A percentile compares a stretch with the other conserved stretches of the same genome.
Evolutionary conservation across 2,797 vertebrate species (phyloP).

Genomic region (Apodemus agrarius): DNA sequence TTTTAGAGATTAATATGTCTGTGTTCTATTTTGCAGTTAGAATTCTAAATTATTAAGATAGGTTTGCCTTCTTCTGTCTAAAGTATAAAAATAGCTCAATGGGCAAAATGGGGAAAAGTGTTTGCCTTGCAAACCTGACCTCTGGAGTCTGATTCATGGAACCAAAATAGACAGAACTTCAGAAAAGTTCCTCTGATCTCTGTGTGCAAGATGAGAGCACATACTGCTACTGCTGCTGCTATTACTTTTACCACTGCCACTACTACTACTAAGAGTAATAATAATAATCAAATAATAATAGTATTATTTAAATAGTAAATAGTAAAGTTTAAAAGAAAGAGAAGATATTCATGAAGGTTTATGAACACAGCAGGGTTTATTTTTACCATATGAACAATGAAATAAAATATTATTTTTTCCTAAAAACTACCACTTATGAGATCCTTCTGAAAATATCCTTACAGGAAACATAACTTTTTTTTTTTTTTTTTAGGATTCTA

Average conservation of each 20-base stretch:
- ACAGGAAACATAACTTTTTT: neutral
- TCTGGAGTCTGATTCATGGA: neutral
- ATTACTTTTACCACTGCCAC: no score
- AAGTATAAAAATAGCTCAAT: neutral
- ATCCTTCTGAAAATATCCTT: constrained; percentile 25
- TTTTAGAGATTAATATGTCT: neutral
- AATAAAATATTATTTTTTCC: neutral
- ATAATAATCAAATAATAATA: neutral
- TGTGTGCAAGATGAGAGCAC: neutral
- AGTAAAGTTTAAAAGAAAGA: neutral
- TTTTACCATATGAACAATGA: neutral
- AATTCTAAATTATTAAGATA: constrained; percentile 20
- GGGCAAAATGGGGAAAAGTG: neutral
- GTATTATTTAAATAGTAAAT: no score
- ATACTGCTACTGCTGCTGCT: neutral
- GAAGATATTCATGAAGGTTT: neutral
- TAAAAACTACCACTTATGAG: neutral
- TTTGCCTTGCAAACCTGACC: neutral
- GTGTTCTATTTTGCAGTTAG: neutral
- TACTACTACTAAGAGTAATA: neutral
- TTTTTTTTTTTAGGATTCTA: constrained; percentile 47
- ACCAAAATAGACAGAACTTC: neutral
- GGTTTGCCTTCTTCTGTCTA: neutral
- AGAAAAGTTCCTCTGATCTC: neutral
- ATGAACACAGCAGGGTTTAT: neutral